Base-by-base conservation (phyloP, 2,888 invertebrate species). In the Campopleginae sp. region DNA sequence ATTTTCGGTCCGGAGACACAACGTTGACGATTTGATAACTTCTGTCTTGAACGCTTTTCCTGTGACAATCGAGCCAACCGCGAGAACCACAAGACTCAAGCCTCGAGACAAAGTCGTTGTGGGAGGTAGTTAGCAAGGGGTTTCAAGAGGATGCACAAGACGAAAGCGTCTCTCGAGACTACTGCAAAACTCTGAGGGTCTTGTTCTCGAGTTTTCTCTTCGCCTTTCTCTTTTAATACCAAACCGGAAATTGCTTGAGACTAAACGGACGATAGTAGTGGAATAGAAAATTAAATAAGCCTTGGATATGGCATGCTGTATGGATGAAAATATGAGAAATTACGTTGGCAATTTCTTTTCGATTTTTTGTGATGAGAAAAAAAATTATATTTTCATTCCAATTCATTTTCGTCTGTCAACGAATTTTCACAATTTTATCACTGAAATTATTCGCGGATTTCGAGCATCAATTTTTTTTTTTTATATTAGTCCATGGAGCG, bases 241-340 rank as follows among this genome's bases (percentile, higher is more conserved):
- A 44, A 54, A 23, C 23, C 66, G 58, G 68, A 80, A 75, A 80
- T 80, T 68, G 68, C 68, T 80, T 54, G 33, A 80, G 74, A 61
- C 33, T 63, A 38, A 63, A 63, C 63, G 68, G 31, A 46, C 46
- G 46, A 70, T 48, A 31, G 27, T 70, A 27, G 17, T 70, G 27
- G 27, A 27, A 5, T 27, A 8, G 27, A 17, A 12, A 23, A 68
- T 68, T 14, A 27, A 27, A 44, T 27, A 54, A 0, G 23, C 8
- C 23, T 10, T 19, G 8, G 4, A 31, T 54, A 23, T 8, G 19
- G 23, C 23, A 23, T 10, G 10, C 54, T 8, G 19, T 2, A 8
- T 23, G 27, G 4, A 23, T 3, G 23, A 23, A 10, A 54, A 54
- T 54, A 7, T 12, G 4, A 27, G 27, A 2, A 42, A 44, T 23